Evolutionary conservation across 2,888 invertebrate genomes (phyloP), one percentile per base, ranked within the genome.

Genomic region (Eudasyphora cyanicolor): DNA sequence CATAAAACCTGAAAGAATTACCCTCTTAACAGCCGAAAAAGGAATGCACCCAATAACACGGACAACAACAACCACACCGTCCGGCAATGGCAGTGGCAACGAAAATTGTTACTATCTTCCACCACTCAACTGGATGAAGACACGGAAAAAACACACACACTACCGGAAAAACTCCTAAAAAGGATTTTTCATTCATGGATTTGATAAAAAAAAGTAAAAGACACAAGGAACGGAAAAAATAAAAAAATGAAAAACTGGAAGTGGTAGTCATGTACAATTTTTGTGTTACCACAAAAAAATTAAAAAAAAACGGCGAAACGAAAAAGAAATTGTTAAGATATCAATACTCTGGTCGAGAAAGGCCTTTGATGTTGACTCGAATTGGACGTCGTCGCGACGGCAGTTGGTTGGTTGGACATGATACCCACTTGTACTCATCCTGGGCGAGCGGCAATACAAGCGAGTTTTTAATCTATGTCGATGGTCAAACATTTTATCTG

Each of bases 121-220:
- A 51, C 78, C 29, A 21, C 73, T 67, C 67, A 38, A 42, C 24
- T 67, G 24, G 42, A 67, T 67, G 73, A 57, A 70, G 17, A n/a
- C n/a, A n/a, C n/a, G n/a, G 73, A 57, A 70, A 70, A 64, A 64
- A 64, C 21, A 67, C n/a, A 19, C 27, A 38, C 57, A 35, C 35
- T 71, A 76, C n/a, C 69, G 67, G 21, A 51, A 69, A 57, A 51
- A 64, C 76, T 75, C 29, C 81, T 84, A 81, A 84, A 84, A 84
- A 76, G 84, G 78, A 81, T 84, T 83, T 83, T 67, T 84, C 75
- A 75, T 76, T 81, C 67, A 76, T 69, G 60, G 78, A 67, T 80
- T 77, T 74, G 76, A 83, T 81, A 84, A 83, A 21, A 29, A 69
- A 1, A 70, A 83, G 51, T 54, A 69, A 19, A 57, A 60, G 5